Evolutionary conservation across 2,888 invertebrate genomes (phyloP).

Genomic region (Punctoribates punctum): DNA sequence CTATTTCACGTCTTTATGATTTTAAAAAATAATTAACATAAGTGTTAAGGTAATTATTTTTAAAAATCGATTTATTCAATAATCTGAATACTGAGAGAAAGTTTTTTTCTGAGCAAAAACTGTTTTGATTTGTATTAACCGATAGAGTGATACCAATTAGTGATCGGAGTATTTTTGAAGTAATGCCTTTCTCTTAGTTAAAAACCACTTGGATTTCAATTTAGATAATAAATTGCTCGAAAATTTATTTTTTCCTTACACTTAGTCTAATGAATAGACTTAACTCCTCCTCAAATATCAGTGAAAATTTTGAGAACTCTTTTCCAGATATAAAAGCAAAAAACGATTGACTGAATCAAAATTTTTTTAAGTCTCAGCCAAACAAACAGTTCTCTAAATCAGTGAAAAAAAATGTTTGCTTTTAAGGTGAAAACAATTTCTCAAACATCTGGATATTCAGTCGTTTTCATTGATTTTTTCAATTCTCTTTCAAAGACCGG

Average conservation of each 20-base stretch:
- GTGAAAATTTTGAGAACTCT: background rate
- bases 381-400: background rate
- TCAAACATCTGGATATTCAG: background rate
- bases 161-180: background rate
- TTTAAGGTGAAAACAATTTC: background rate
- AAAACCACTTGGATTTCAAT: background rate
- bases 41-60: too few relatives aligned
- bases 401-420: background rate
- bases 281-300: background rate
- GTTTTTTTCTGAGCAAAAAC: too few relatives aligned
- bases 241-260: too few relatives aligned
- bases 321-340: background rate
- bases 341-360: background rate
- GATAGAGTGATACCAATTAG: conserved; percentile 2
- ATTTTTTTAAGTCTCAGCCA: background rate
- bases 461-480: background rate
- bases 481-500: background rate
- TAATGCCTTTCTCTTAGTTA: background rate
- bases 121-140: background rate
- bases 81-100: too few relatives aligned
- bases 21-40: too few relatives aligned
- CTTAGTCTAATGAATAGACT: background rate
- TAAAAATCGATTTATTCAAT: too few relatives aligned
- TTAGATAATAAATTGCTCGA: background rate
- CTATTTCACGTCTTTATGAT: too few relatives aligned